Evolutionary conservation across 2,797 vertebrate species (phyloP).

Genomic region (Acipenser oxyrinchus): DNA sequence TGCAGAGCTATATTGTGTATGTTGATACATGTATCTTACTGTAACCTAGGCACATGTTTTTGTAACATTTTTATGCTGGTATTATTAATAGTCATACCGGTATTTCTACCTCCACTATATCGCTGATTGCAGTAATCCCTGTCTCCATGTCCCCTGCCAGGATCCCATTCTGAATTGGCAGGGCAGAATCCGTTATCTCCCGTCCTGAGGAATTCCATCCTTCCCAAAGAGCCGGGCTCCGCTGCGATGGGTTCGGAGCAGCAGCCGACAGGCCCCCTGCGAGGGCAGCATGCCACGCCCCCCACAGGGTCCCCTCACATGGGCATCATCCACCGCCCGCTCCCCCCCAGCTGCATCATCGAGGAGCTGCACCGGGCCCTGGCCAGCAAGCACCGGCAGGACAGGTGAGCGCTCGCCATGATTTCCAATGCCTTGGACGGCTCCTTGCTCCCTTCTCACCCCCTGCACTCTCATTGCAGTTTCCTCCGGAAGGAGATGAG

Average conservation of each 20-base stretch:
- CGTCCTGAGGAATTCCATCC: conserved; percentile 63
- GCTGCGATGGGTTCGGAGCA: conserved; percentile 45
- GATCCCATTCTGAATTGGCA: conserved; percentile 41
- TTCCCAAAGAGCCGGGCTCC: conserved; percentile 57
- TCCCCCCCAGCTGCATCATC: conserved; percentile 92
- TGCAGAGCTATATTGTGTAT: neutral
- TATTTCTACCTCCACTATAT: no score
- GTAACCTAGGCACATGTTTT: no score
- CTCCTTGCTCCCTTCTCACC: neutral
- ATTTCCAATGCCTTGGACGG: neutral
- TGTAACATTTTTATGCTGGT: no score
- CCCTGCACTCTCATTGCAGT: conserved; percentile 40
- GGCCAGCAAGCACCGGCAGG: conserved; percentile 88
- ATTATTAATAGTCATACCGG: no score
- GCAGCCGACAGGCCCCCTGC: conserved; percentile 40
- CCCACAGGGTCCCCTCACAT: conserved; percentile 78
- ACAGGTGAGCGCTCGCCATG: conserved; percentile 63
- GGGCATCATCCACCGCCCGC: conserved; percentile 77
- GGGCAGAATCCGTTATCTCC: conserved; percentile 44
- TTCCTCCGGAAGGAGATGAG: conserved; percentile 73
- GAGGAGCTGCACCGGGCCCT: conserved; percentile 93
- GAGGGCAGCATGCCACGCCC: conserved; percentile 73
- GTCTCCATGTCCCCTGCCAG: conserved; percentile 2
- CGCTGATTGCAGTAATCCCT: neutral
- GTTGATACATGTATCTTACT: no score